Base-by-base conservation (phyloP, 1,140 invertebrate species). In the Camponotus floridanus region DNA sequence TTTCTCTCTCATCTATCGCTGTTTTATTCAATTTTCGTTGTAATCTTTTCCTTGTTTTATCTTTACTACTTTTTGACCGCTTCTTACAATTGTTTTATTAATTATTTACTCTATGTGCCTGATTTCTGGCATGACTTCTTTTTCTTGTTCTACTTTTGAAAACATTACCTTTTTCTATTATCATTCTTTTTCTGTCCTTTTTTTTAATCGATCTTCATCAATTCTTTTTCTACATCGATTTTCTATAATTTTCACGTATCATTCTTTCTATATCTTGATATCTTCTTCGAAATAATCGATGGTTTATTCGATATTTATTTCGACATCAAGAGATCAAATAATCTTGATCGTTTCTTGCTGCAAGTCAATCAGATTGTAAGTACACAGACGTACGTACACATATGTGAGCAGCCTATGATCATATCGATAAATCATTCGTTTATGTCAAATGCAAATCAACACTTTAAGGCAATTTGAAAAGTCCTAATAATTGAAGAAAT, bases 311-410 rank as follows among this genome's bases (percentile, higher is more conserved):
- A 86, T 86, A 87, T 91, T 26, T 26, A 26, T 26, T 26, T 26
- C 0, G 26, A 26, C 88, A 86, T 89, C 91, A 86, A 90, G 81
- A 92, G 88, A 92, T 91, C 92, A 90, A 92, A 90, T 87, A 90
- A 91, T 93, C 87, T 70, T 67, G 71, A 85, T 80, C 81, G 42
- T 6, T 51, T 81, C 79, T 59, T 33, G 39, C 42, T 8, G 51
- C 51, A 62, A 55, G 31, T 81, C 62, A 86, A 90, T 85, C 61
- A 68, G 85, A 64, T 83, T 86, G 86, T 85, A 81, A 70, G 79
- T 76, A 89, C 51, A 67, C 61, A 42, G 59, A 62, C 71, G 78
- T 67, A 76, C 21, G 31, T 79, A 51, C 76, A 15, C 36, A 7
- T 36, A 48, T 48, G 13, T 48, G 3, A 55, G 71, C 59, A 64